These are phyloP conservation scores for Porites cylindrica DNA, from an alignment of 92 coral and sea anemone species.

Conservation along the genomic window DNA sequence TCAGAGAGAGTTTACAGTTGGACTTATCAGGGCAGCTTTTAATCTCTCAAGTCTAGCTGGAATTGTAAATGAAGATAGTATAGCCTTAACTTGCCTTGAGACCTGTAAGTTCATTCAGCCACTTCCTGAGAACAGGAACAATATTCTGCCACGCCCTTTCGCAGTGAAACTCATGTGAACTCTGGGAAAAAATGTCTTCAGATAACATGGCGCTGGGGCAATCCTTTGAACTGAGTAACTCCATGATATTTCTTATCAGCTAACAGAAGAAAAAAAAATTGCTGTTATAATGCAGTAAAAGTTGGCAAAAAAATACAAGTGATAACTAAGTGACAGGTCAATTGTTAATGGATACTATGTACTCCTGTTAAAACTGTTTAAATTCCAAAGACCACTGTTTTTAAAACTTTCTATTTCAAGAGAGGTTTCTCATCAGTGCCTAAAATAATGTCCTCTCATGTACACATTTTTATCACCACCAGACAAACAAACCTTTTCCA, in stretches of 20 bases:
- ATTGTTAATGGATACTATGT: neutral
- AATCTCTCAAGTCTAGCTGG: no score
- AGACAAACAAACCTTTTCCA: constrained; percentile 70
- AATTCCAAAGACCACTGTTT: no score
- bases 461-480: no score
- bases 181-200: constrained; percentile 81
- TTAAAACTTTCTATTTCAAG: no score
- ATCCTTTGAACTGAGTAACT: constrained; percentile 73
- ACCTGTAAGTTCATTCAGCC: constrained; percentile 84
- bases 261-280: constrained; percentile 23
- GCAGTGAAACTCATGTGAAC: constrained; percentile 91
- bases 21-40: no score
- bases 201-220: constrained; percentile 75
- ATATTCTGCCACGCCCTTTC: constrained; percentile 96
- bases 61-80: neutral
- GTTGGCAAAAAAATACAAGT: no score
- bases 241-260: constrained; percentile 81
- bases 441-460: no score
- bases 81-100: constrained; percentile 66
- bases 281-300: no score
- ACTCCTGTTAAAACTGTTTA: no score
- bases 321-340: no score
- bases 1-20: no score
- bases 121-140: constrained; percentile 81
- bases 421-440: neutral